Conservation (phyloP, 92 coral and sea anemone species). For the Isaurus tuberculatus region DNA sequence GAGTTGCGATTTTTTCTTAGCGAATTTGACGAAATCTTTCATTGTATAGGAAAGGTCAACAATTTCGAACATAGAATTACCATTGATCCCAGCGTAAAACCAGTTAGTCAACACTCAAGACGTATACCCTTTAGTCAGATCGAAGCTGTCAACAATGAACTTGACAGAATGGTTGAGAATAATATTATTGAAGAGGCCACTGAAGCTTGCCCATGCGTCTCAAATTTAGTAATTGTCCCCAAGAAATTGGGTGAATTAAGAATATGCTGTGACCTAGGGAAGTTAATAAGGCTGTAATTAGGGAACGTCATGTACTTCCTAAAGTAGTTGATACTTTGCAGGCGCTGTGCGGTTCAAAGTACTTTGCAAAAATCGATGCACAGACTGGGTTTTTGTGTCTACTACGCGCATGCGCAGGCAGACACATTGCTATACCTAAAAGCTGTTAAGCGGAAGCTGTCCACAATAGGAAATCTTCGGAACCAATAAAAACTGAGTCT, state of each 20-base stretch:
- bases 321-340: conserved; percentile 60
- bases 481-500: too few relatives aligned
- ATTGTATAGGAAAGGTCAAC: conserved; percentile 51
- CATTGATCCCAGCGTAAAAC: conserved; percentile 43
- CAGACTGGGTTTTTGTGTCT: conserved; percentile 14
- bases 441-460: too few relatives aligned
- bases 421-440: too few relatives aligned
- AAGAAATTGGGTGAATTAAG: conserved; percentile 52
- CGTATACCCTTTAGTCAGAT: conserved; percentile 57
- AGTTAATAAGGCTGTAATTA: conserved; percentile 53
- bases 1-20: conserved; percentile 13
- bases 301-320: conserved; percentile 65
- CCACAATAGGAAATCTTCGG: too few relatives aligned
- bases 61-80: conserved; percentile 53
- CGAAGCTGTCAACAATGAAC: conserved; percentile 57
- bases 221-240: conserved; percentile 50
- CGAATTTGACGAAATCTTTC: conserved; percentile 46
- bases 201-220: conserved; percentile 57
- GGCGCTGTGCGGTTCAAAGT: conserved; percentile 46
- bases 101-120: conserved; percentile 49
- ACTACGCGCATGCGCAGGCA: too few relatives aligned
- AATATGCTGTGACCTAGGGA: conserved; percentile 56
- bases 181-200: conserved; percentile 53
- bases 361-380: not conserved
- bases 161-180: conserved; percentile 58